A percentile compares a stretch with the other conserved stretches of the same genome.
These are phyloP conservation scores for Bergia sp. DNA, from an alignment of 92 coral and sea anemone species.

Conservation along the genomic window DNA sequence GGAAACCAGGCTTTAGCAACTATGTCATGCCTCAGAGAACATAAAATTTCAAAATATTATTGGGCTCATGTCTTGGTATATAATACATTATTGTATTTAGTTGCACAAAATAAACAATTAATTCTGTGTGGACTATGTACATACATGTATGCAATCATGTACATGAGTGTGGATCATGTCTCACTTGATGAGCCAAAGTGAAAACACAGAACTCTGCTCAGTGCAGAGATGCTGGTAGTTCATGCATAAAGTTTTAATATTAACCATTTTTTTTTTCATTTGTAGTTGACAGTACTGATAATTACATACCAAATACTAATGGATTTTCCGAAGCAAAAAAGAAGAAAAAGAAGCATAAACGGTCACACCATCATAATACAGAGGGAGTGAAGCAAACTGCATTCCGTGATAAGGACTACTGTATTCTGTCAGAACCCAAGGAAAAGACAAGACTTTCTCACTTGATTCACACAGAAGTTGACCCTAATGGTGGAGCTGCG, in stretches of 20 bases:
- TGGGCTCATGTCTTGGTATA: too few relatives aligned
- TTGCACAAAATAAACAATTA: too few relatives aligned
- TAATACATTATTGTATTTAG: too few relatives aligned
- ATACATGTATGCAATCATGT: too few relatives aligned
- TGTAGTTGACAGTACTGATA: constrained; percentile 34
- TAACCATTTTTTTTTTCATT: neutral
- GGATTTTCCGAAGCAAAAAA: constrained; percentile 64
- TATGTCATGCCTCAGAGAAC: too few relatives aligned
- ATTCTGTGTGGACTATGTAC: too few relatives aligned
- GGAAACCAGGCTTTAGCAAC: too few relatives aligned
- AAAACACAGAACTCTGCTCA: neutral
- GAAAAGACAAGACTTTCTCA: constrained; percentile 87
- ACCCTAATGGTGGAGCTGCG: constrained; percentile 93
- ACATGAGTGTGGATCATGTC: too few relatives aligned
- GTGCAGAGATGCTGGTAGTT: neutral
- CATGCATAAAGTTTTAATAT: neutral
- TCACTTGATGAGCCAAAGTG: neutral
- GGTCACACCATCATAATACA: constrained; percentile 70
- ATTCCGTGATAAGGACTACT: constrained; percentile 73
- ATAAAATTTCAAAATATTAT: too few relatives aligned
- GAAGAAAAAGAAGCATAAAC: constrained; percentile 92
- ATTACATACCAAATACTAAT: constrained; percentile 44
- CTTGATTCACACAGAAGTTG: constrained; percentile 81
- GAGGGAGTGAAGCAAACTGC: constrained; percentile 62
- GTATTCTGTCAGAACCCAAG: constrained; percentile 75